phyloP scores from a whole-genome alignment of 2,888 invertebrate genomes.

The Drosophila limbata region DNA sequence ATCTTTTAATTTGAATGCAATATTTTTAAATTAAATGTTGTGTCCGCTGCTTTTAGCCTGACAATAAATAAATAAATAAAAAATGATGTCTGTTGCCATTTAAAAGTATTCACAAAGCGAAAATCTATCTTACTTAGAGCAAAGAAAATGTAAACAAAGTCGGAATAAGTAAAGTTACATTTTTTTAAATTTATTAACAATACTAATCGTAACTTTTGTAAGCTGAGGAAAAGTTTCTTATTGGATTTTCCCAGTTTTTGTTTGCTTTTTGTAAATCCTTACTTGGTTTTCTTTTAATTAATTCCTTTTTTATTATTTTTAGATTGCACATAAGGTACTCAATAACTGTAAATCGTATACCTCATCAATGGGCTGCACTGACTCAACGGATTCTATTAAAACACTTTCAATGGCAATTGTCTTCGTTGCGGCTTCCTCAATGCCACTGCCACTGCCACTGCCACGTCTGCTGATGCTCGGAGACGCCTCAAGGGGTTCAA shows the following conservation, averaged over 20 bases:
- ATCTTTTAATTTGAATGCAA: no score
- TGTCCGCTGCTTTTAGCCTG: no score
- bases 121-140: no score
- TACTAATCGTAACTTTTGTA: no score
- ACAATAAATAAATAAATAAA: no score
- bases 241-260: neutral
- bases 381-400: constrained; percentile 64
- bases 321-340: neutral
- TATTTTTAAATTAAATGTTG: no score
- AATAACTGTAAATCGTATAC: constrained; percentile 41
- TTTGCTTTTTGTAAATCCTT: neutral
- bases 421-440: constrained; percentile 14
- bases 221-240: no score
- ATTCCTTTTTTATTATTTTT: neutral
- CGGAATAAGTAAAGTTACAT: no score
- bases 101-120: no score
- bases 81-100: no score
- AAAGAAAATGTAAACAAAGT: no score
- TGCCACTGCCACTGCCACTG: constrained; percentile 16
- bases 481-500: constrained; percentile 77
- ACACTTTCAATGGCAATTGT: constrained; percentile 60
- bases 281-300: neutral
- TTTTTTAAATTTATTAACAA: no score
- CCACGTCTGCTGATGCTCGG: constrained; percentile 33
- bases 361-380: constrained; percentile 56